phyloP scores from a whole-genome alignment of 2,797 vertebrate genomes.

The Poliocrania exsul region DNA sequence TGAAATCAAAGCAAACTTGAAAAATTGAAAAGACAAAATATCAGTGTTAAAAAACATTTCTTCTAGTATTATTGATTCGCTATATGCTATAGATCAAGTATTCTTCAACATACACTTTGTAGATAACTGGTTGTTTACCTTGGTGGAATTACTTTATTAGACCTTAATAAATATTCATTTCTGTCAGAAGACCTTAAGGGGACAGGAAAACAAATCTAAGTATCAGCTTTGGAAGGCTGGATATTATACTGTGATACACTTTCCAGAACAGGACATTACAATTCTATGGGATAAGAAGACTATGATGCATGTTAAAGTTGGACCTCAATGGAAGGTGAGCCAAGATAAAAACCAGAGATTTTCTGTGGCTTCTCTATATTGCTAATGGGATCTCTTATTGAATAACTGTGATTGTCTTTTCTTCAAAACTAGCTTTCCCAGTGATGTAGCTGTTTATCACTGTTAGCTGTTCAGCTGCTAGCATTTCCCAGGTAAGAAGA shows the following conservation, averaged over 20 bases:
- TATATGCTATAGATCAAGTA: neutral
- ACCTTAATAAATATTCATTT: slow-evolving; percentile 36
- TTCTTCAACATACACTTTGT: neutral
- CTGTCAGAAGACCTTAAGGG: slow-evolving; percentile 55
- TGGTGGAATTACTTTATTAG: neutral
- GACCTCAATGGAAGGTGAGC: slow-evolving; percentile 93
- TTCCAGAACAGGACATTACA: slow-evolving; percentile 90
- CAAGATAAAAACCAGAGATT: neutral
- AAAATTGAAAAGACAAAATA: neutral
- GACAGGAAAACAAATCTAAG: slow-evolving; percentile 78
- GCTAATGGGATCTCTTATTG: neutral
- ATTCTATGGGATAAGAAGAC: slow-evolving; percentile 97
- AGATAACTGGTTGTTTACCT: neutral
- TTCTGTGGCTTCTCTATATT: neutral
- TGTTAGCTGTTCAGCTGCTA: neutral
- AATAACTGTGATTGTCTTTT: neutral
- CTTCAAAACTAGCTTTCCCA: neutral
- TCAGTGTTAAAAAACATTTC: neutral
- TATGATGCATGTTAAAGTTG: slow-evolving; percentile 93
- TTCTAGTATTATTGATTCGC: neutral
- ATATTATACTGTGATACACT: slow-evolving; percentile 91
- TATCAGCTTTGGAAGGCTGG: slow-evolving; percentile 95
- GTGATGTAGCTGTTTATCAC: neutral
- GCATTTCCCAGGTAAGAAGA: neutral
- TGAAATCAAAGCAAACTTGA: neutral